Conservation (phyloP, 2,113 vertebrate species). For the Tetraodon nigroviridis region DNA sequence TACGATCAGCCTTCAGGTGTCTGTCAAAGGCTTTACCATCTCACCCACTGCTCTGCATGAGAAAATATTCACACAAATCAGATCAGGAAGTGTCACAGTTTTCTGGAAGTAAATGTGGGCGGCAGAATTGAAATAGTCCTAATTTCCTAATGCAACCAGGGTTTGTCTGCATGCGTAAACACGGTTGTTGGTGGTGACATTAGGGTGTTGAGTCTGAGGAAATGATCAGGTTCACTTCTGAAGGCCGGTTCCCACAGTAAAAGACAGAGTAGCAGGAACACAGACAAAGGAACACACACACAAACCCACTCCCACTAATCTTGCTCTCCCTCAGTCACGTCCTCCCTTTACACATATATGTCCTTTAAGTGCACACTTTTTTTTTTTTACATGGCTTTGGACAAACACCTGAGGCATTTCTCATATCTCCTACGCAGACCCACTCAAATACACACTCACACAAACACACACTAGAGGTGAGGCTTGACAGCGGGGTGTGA, state of each 20-base stretch:
- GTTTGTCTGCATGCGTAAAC: too few species aligned
- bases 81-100: too few species aligned
- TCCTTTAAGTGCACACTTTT: conserved; percentile 30
- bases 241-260: conserved; percentile 48
- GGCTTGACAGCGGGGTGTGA: conserved; percentile 64
- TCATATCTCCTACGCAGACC: not conserved
- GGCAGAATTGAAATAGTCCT: too few species aligned
- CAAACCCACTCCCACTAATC: conserved; percentile 14
- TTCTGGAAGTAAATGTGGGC: too few species aligned
- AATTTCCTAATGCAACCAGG: too few species aligned
- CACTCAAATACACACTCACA: not conserved
- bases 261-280: not conserved
- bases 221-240: conserved; percentile 38
- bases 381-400: too few species aligned
- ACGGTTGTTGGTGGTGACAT: too few species aligned
- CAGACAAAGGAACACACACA: not conserved
- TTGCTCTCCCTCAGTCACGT: conserved; percentile 17
- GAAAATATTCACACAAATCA: too few species aligned
- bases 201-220: conserved; percentile 8
- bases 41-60: not conserved
- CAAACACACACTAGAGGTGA: conserved; percentile 10
- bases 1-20: not conserved
- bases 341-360: conserved; percentile 21
- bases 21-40: not conserved
- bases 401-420: too few species aligned